Evolutionary conservation across 2,113 vertebrate genomes (phyloP), one percentile per base, ranked within the genome.

Genomic region (Brachionichthys hirsutus): DNA sequence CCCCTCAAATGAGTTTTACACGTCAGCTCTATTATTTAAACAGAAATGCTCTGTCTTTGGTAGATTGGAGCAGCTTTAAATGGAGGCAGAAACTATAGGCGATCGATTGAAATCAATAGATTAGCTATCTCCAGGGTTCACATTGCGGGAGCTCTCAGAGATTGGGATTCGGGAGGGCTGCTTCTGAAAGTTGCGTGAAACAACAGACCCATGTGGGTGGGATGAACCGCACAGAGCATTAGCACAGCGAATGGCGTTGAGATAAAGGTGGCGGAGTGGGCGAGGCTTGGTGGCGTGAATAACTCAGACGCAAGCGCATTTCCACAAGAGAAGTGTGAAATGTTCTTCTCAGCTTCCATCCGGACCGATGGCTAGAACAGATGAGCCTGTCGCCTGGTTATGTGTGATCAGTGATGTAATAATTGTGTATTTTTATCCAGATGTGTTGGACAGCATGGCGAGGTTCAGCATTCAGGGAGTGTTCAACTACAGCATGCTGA

Each of bases 401-500:
- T 18, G 14, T 13, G 1, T 52, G 36, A 19, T 22, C 47, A 13
- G 47, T 41, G 1, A 54, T 53, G 13, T 52, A 11, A 51, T 1
- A 30, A 30, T 48, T n/a, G 16, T 70, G 13, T 85, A 64, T 79
- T 19, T 73, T 52, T 36, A 2, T 67, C 36, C 83, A 93, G 92
- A 90, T 51, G 85, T 90, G 50, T 67, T 87, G 52, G 90, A 91
- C 86, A 91, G 90, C 80, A 90, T 92, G 89, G 90, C 87, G 0
- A 90, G 92, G 22, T 96, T 97, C 86, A 94, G 90, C 15, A 76
- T 81, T 0, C 84, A 83, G 0, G 94, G 93, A 17, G 90, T 96
- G 50, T 96, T 91, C 40, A 94, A 98, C 84, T 98, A 97, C 86
- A 91, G 93, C 77, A 94, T 94, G 3, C 82, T 98, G 86, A 95